Percentiles rank a stretch among this genome's conserved stretches.
phyloP scores from a whole-genome alignment of 2,888 invertebrate species.

The Biston stratarius region DNA sequence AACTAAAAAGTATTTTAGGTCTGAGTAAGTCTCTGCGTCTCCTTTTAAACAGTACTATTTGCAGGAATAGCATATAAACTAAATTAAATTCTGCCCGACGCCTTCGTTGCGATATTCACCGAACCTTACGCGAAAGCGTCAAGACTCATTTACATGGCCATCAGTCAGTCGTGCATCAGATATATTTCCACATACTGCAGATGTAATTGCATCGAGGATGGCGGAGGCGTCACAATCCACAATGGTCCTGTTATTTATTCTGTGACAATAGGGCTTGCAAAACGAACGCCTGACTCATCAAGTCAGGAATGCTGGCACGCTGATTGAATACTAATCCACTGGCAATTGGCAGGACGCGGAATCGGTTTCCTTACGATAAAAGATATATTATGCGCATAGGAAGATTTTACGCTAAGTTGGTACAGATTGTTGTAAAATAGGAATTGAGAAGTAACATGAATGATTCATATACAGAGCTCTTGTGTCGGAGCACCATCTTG shows the following conservation, averaged over 20 bases:
- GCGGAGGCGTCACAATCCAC: conserved; percentile 43
- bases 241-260: conserved; percentile 22
- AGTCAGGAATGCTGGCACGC: conserved; percentile 43
- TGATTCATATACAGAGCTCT: too few species aligned
- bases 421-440: not conserved
- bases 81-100: not conserved
- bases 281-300: conserved; percentile 38
- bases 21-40: too few species aligned
- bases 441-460: not conserved
- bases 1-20: too few species aligned
- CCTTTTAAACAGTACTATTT: too few species aligned
- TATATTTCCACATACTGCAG: conserved; percentile 23
- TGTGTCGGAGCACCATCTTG: too few species aligned
- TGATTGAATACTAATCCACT: conserved; percentile 45
- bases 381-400: not conserved
- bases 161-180: conserved; percentile 19
- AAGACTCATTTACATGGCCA: conserved; percentile 4
- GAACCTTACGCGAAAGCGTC: conserved; percentile 3
- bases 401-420: not conserved
- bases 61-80: too few species aligned
- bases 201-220: conserved; percentile 30
- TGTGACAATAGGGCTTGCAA: conserved; percentile 30
- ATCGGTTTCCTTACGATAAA: conserved; percentile 16
- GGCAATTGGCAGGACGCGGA: conserved; percentile 17
- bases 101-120: not conserved